A percentile compares a stretch with the other conserved stretches of the same genome.
Conservation (phyloP, 1,140 invertebrate genomes). For the Acromyrmex heyeri region DNA sequence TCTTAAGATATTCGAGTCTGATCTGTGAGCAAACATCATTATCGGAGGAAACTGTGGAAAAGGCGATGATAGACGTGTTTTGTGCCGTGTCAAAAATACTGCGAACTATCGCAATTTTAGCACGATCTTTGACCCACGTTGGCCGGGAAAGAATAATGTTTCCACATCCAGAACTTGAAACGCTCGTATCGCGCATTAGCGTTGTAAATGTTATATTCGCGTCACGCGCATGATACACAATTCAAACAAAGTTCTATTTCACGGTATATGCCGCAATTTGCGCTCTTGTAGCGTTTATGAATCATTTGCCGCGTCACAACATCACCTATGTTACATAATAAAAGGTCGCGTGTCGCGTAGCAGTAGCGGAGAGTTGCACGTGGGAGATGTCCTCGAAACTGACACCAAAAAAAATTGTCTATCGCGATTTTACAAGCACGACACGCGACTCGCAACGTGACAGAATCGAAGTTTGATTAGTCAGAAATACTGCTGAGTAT, state of each 20-base stretch:
- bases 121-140: constrained; percentile 33
- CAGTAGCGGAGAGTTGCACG: neutral
- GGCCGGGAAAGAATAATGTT: neutral
- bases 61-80: neutral
- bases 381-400: neutral
- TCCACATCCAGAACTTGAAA: neutral
- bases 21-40: neutral
- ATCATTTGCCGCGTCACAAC: constrained; percentile 59
- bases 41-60: constrained; percentile 10
- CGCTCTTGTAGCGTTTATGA: constrained; percentile 46
- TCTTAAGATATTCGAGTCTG: neutral
- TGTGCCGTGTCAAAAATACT: neutral
- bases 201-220: constrained; percentile 44
- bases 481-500: neutral
- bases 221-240: constrained; percentile 46
- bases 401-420: neutral
- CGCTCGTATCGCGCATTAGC: neutral
- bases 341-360: constrained; percentile 34
- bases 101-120: constrained; percentile 7
- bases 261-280: constrained; percentile 59
- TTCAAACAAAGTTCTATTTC: constrained; percentile 59
- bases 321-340: constrained; percentile 54
- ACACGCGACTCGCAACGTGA: neutral
- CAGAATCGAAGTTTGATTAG: neutral
- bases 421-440: neutral